phyloP scores from a whole-genome alignment of 2,113 vertebrate species.

The Ovis aries region DNA sequence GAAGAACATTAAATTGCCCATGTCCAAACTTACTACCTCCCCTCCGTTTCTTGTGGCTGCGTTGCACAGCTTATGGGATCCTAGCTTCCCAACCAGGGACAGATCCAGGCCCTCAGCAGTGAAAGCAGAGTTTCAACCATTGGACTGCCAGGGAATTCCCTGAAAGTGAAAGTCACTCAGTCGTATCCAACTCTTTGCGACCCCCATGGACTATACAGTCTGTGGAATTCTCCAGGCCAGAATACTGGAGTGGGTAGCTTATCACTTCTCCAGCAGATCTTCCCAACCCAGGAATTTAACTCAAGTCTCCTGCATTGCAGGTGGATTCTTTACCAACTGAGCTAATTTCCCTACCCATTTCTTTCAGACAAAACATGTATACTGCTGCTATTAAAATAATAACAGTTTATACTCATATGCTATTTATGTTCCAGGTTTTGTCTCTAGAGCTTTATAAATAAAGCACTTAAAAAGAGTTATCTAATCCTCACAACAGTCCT shows the following conservation, averaged over 20 bases:
- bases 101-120: neutral
- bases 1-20: neutral
- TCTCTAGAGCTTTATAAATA: neutral
- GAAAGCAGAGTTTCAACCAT: neutral
- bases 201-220: neutral
- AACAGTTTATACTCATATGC: neutral
- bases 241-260: neutral
- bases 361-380: neutral
- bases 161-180: neutral
- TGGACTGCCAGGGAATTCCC: neutral
- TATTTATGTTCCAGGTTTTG: neutral
- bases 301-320: neutral
- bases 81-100: neutral
- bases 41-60: neutral
- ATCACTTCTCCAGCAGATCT: neutral
- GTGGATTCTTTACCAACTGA: neutral
- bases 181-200: neutral
- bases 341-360: neutral
- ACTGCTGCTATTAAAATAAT: neutral
- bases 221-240: neutral
- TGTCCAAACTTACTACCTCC: neutral
- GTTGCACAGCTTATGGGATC: neutral
- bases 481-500: neutral
- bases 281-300: neutral
- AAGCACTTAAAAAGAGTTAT: neutral